These are phyloP conservation scores for Apodemia zela DNA, from an alignment of 2,888 invertebrate species.

Conservation along the genomic window DNA sequence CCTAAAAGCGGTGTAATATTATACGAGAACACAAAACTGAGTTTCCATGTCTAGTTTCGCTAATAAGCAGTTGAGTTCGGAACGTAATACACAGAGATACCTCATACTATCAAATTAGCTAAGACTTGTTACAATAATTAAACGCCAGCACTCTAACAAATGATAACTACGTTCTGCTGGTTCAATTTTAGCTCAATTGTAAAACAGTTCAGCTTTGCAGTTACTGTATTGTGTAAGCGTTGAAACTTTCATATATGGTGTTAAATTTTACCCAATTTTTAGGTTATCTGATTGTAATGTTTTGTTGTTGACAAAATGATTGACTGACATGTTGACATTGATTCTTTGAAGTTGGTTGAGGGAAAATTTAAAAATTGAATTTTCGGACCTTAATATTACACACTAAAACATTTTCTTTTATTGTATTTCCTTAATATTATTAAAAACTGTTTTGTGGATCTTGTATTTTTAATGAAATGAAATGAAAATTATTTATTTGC, in stretches of 20 bases:
- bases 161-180: slow-evolving; percentile 59
- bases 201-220: slow-evolving; percentile 23
- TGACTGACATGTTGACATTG: background rate
- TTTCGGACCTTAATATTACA: too few relatives aligned
- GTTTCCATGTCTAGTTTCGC: slow-evolving; percentile 22
- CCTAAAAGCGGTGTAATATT: slow-evolving; percentile 23
- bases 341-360: background rate
- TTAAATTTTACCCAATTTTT: background rate
- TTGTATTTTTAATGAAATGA: too few relatives aligned
- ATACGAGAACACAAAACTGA: slow-evolving; percentile 19
- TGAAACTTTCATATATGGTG: background rate
- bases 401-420: too few relatives aligned
- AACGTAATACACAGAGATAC: slow-evolving; percentile 52
- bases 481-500: too few relatives aligned
- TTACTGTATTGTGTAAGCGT: background rate
- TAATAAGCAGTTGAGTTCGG: slow-evolving; percentile 41
- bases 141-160: slow-evolving; percentile 44
- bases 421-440: too few relatives aligned
- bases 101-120: slow-evolving; percentile 62
- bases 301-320: background rate
- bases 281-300: background rate
- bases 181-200: slow-evolving; percentile 50
- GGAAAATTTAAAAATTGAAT: background rate
- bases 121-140: slow-evolving; percentile 66
- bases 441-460: too few relatives aligned